Conservation (phyloP, 2,113 vertebrate genomes). For the Perca flavescens region DNA sequence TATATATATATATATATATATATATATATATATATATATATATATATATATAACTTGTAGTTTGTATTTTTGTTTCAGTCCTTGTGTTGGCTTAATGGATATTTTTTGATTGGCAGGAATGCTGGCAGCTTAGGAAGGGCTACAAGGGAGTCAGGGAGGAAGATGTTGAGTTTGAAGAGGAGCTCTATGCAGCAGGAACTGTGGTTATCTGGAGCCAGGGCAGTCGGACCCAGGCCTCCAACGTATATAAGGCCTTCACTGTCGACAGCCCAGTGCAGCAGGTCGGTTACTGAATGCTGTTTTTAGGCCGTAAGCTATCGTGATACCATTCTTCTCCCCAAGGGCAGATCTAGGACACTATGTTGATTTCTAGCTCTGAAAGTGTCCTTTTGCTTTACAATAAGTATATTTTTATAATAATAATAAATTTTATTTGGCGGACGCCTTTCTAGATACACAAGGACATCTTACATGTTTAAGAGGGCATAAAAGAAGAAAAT, state of each 20-base stretch:
- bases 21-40: too few relatives aligned
- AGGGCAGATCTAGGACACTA: background rate
- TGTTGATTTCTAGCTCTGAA: background rate
- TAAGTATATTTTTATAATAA: background rate
- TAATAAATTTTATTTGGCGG: too few relatives aligned
- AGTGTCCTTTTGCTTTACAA: background rate
- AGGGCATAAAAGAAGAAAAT: too few relatives aligned
- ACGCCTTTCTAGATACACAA: too few relatives aligned
- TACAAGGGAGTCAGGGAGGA: conserved; percentile 86
- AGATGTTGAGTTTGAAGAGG: conserved; percentile 93
- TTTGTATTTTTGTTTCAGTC: background rate
- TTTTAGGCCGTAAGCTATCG: background rate
- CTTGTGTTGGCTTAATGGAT: background rate
- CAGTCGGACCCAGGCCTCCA: conserved; percentile 88
- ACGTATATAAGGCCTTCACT: conserved; percentile 95
- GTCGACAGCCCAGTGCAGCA: conserved; percentile 95
- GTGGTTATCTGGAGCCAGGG: conserved; percentile 98
- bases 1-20: too few relatives aligned
- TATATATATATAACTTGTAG: background rate
- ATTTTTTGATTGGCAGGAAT: conserved; percentile 85
- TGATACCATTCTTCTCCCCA: background rate
- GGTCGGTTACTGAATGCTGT: conserved; percentile 75
- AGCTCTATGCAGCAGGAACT: conserved; percentile 93
- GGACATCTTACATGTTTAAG: too few relatives aligned
- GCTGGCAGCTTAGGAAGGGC: conserved; percentile 94